Evolutionary conservation across 1,140 invertebrate species (phyloP), one percentile per base, ranked within the genome.

Genomic region (Centruroides sculpturatus): DNA sequence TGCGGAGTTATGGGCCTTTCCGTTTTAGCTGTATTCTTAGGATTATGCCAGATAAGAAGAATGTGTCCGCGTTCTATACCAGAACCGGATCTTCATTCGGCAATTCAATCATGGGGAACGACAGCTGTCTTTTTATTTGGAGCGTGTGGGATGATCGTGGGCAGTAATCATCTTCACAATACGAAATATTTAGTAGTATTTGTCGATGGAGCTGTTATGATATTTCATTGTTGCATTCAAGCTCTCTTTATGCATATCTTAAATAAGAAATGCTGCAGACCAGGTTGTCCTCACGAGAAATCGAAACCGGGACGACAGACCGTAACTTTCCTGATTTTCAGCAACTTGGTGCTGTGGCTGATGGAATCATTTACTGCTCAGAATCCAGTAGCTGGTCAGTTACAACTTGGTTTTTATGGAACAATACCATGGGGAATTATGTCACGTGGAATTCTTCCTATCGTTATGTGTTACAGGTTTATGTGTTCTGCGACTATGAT

Each of bases 321-420:
- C 3, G 77, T 85, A 49, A 85, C 82, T 0, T 85, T 84, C 67
- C 71, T 85, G 11, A 71, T 85, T 2, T 82, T 85, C 62, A 79
- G 79, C 60, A 85, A 86, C 67, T 75, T 82, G 4, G 81, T 83
- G 0, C 71, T 85, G 3, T 85, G 83, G 83, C 76, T 83, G 0
- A 80, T 83, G 56, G 82, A 83, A 61, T 83, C 82, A 7, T 84
- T 85, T 58, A 81, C 84, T 59, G 81, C 82, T 3, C 81, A 83
- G 65, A 79, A 77, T 58, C 79, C 77, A 73, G 68, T 80, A 11
- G 76, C 77, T 5, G 81, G 82, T 59, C 78, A 80, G 61, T 61
- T 81, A 4, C 81, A 82, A 54, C 69, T 80, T 3, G 69, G 75
- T 11, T 84, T 84, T 71, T 85, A 83, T 69, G 83, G 82, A 3